Conservation (phyloP, 2,888 invertebrate genomes). For the Vesta saturnalis region DNA sequence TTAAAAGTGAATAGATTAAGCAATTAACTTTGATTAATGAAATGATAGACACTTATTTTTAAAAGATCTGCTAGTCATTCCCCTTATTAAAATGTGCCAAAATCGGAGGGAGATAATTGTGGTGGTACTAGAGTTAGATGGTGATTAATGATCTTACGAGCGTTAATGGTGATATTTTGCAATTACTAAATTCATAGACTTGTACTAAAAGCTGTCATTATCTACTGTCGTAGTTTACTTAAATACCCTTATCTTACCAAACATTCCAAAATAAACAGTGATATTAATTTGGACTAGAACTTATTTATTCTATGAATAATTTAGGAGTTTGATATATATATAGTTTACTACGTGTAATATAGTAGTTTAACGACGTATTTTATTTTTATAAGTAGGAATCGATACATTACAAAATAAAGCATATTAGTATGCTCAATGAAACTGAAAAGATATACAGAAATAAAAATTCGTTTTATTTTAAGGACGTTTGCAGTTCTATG, state of each 20-base stretch:
- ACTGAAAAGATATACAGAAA: too few species aligned
- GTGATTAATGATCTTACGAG: constrained; percentile 37
- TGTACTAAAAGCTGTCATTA: constrained; percentile 33
- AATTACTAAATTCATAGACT: constrained; percentile 34
- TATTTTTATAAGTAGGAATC: too few species aligned
- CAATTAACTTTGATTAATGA: constrained; percentile 42
- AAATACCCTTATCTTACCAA: constrained; percentile 31
- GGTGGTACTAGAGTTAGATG: constrained; percentile 34
- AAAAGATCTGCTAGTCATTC: constrained; percentile 44
- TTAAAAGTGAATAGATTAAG: not conserved
- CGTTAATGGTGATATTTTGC: constrained; percentile 37
- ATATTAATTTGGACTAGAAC: constrained; percentile 15
- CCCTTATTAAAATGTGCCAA: constrained; percentile 46
- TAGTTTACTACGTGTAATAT: too few species aligned
- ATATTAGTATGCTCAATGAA: too few species aligned
- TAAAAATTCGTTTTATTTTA: too few species aligned
- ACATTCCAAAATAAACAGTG: constrained; percentile 20
- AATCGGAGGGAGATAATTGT: constrained; percentile 38
- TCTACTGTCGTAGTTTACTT: constrained; percentile 33
- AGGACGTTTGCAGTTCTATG: too few species aligned
- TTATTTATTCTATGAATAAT: constrained; percentile 7
- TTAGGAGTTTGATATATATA: too few species aligned
- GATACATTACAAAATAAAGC: too few species aligned
- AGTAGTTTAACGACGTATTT: too few species aligned
- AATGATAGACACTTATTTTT: constrained; percentile 40